Evolutionary conservation across 2,888 invertebrate genomes (phyloP).

Genomic region (Minunthozetes semirufus): DNA sequence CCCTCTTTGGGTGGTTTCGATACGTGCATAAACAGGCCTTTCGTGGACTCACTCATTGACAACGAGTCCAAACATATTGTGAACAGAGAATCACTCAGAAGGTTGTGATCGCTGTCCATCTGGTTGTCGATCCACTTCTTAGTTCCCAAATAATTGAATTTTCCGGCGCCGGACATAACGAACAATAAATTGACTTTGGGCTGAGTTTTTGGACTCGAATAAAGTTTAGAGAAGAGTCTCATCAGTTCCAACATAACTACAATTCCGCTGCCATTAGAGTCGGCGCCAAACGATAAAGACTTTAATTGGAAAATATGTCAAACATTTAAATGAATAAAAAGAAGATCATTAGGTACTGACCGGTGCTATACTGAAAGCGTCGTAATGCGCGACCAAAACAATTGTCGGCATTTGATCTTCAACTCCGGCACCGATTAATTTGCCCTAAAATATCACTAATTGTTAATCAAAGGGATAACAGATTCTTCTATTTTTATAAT

Average conservation of each 20-base stretch:
- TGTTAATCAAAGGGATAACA: no score
- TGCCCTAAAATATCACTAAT: slow-evolving; percentile 57
- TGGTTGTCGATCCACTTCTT: slow-evolving; percentile 95
- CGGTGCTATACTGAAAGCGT: slow-evolving; percentile 79
- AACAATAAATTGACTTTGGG: slow-evolving; percentile 64
- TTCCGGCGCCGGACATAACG: slow-evolving; percentile 80
- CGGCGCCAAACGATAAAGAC: slow-evolving; percentile 80
- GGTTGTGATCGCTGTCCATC: slow-evolving; percentile 60
- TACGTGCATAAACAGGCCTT: slow-evolving; percentile 76
- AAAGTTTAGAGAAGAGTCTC: slow-evolving; percentile 77
- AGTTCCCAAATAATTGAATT: slow-evolving; percentile 86
- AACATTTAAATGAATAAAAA: neutral
- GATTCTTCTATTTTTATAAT: neutral
- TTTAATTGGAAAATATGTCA: slow-evolving; percentile 46
- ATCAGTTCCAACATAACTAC: slow-evolving; percentile 78
- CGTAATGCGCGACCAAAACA: slow-evolving; percentile 85
- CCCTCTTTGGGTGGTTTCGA: slow-evolving; percentile 89
- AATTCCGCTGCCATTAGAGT: slow-evolving; percentile 86
- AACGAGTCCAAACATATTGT: slow-evolving; percentile 75
- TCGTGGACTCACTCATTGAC: slow-evolving; percentile 54
- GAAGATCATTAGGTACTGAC: slow-evolving; percentile 56
- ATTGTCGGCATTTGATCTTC: slow-evolving; percentile 73
- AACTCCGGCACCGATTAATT: slow-evolving; percentile 65
- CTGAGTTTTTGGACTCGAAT: slow-evolving; percentile 62
- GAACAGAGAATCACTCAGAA: slow-evolving; percentile 72